Evolutionary conservation across 2,888 invertebrate species (phyloP).

Genomic region (Dryocosmus kuriphilus): DNA sequence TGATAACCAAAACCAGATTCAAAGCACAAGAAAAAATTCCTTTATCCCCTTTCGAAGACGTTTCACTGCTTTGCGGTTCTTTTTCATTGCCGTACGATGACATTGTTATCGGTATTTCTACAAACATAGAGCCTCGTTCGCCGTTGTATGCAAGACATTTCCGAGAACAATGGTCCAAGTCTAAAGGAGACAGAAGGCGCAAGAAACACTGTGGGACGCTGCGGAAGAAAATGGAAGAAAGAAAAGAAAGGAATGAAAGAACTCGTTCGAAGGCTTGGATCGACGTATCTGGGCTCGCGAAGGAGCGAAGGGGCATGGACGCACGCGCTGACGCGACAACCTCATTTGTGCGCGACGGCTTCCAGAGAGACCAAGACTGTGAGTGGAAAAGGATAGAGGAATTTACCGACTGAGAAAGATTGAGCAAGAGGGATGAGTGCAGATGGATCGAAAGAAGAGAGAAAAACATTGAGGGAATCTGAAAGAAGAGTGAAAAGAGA

Average conservation of each 20-base stretch:
- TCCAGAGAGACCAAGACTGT: slow-evolving; percentile 57
- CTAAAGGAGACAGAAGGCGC: slow-evolving; percentile 48
- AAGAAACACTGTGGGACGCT: slow-evolving; percentile 43
- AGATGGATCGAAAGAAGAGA: slow-evolving; percentile 44
- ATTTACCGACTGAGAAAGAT: slow-evolving; percentile 39
- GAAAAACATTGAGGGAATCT: slow-evolving; percentile 43
- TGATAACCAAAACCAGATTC: not conserved
- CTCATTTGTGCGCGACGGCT: slow-evolving; percentile 75
- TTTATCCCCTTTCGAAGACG: not conserved
- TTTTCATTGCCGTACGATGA: slow-evolving; percentile 32
- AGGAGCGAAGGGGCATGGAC: slow-evolving; percentile 51
- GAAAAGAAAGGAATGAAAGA: slow-evolving; percentile 55
- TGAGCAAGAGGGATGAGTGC: slow-evolving; percentile 39
- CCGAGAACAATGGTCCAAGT: slow-evolving; percentile 56
- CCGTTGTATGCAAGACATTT: slow-evolving; percentile 36
- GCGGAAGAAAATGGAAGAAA: slow-evolving; percentile 50
- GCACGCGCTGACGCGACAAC: slow-evolving; percentile 75
- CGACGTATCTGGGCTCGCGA: slow-evolving; percentile 46
- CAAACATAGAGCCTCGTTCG: slow-evolving; percentile 14
- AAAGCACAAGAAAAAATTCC: not conserved
- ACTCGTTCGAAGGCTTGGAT: slow-evolving; percentile 53
- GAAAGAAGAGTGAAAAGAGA: slow-evolving; percentile 43
- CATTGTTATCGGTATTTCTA: slow-evolving; percentile 37
- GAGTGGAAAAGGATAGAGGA: slow-evolving; percentile 26
- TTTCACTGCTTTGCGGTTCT: slow-evolving; percentile 24